These are phyloP conservation scores for Stomatorhinus walkeri DNA, from an alignment of 2,797 vertebrate genomes.

Conservation along the genomic window DNA sequence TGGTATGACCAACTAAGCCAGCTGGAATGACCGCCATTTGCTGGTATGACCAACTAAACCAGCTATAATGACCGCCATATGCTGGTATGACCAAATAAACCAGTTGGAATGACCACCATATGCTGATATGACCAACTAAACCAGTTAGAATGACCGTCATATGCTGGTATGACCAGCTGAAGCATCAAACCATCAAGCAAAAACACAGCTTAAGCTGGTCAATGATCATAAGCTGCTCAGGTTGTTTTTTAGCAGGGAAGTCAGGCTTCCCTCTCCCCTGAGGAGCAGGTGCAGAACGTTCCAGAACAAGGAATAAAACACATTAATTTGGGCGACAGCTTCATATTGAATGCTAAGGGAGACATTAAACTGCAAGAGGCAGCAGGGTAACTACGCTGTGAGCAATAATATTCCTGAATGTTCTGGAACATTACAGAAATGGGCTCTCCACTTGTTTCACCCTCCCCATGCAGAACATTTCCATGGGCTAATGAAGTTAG, in stretches of 20 bases:
- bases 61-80: neutral
- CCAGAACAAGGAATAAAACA: neutral
- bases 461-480: neutral
- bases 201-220: neutral
- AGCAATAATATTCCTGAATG: constrained; percentile 5
- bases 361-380: neutral
- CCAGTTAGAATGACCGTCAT: neutral
- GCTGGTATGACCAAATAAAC: neutral
- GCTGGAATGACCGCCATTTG: too few relatives aligned
- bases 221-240: neutral
- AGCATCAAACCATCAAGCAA: neutral
- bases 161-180: neutral
- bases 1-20: neutral
- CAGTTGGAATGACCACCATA: too few relatives aligned
- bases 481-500: constrained; percentile 11
- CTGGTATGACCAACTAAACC: neutral
- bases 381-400: neutral
- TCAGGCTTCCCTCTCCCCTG: neutral
- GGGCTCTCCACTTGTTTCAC: neutral
- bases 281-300: neutral
- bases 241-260: neutral
- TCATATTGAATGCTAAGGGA: neutral
- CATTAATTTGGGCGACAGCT: neutral
- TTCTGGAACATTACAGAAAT: neutral
- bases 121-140: neutral